Base-by-base conservation (phyloP, 2,113 vertebrate genomes). In the Leptobrachium ailaonicum region DNA sequence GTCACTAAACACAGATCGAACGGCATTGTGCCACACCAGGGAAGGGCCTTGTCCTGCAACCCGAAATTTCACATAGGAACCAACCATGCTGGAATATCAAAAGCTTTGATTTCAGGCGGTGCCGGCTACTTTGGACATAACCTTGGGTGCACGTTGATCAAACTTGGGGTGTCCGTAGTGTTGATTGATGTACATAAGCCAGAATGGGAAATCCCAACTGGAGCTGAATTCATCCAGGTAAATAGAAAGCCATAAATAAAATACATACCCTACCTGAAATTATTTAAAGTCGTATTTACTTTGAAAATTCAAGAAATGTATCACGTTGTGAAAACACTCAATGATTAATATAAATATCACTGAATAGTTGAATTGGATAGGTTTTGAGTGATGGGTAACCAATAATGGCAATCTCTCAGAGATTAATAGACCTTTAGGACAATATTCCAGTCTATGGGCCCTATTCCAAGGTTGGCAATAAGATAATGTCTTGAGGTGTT, bases 61-160 rank as follows among this genome's bases (percentile, higher is more conserved):
- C 82, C 0, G 40, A 44, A 6, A 0, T 62, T 86, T 58, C 76
- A 80, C 4, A 11, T 77, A 3, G 83, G 69, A 6, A 32, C 62
- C 0, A 12, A 8, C 2, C 54, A 42, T 0, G 60, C 64, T 2
- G 43, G 41, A 71, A 9, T 14, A 62, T 84, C 76, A 2, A 96
- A 88, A 88, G 90, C 92, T 10, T 6, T 98, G 85, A 94, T 99
- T 81, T 98, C 97, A 0, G 97, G 97, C 74, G 97, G 97, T 2
- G 93, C 91, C 0, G 97, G 97, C 7, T 98, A 98, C 86, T 92
- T 97, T 54, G 97, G 97, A 0, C 96, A 94, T 73, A 91, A 92
- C 56, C 90, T 99, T 83, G 95, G 93, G 0, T 91, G 88, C 72
- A 91, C 90, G 44, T 93, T 98, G 9, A 91, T 90, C 11, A 86